These are phyloP conservation scores for Porites cylindrica DNA, from an alignment of 92 coral and sea anemone species.

Conservation along the genomic window DNA sequence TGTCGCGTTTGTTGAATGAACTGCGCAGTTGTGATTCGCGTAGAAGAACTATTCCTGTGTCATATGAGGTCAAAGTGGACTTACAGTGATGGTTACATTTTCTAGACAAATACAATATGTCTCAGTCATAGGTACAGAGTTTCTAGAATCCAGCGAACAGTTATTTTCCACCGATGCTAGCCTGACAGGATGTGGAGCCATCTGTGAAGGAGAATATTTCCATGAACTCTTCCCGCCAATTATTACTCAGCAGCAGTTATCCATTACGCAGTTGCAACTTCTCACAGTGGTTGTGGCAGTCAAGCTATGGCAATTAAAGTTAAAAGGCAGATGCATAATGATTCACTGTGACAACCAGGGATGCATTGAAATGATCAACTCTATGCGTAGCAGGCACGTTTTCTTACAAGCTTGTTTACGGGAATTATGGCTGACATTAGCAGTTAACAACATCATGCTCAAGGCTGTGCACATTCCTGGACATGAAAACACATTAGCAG, in stretches of 20 bases:
- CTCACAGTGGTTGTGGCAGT: conserved; percentile 14
- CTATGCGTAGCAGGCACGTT: not conserved
- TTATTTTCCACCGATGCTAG: conserved; percentile 34
- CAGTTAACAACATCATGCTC: not conserved
- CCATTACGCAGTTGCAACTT: conserved; percentile 2
- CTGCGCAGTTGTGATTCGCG: not conserved
- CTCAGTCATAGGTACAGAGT: not conserved
- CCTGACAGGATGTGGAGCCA: conserved; percentile 20
- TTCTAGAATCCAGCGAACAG: not conserved
- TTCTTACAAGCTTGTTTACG: conserved; percentile 22
- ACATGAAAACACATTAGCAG: not conserved
- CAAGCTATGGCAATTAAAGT: conserved; percentile 7
- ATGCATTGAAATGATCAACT: conserved; percentile 5
- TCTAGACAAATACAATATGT: conserved; percentile 16
- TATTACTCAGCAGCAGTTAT: not conserved
- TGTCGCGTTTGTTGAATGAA: not conserved
- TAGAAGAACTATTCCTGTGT: not conserved
- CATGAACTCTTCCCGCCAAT: not conserved
- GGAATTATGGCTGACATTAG: conserved; percentile 1
- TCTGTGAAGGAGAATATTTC: conserved; percentile 18
- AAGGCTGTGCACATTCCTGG: not conserved
- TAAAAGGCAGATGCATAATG: not conserved
- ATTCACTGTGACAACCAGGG: conserved; percentile 12
- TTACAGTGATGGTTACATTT: not conserved
- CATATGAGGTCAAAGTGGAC: not conserved